These are phyloP conservation scores for Linnaemya tessellans DNA, from an alignment of 2,888 invertebrate genomes.

Conservation along the genomic window DNA sequence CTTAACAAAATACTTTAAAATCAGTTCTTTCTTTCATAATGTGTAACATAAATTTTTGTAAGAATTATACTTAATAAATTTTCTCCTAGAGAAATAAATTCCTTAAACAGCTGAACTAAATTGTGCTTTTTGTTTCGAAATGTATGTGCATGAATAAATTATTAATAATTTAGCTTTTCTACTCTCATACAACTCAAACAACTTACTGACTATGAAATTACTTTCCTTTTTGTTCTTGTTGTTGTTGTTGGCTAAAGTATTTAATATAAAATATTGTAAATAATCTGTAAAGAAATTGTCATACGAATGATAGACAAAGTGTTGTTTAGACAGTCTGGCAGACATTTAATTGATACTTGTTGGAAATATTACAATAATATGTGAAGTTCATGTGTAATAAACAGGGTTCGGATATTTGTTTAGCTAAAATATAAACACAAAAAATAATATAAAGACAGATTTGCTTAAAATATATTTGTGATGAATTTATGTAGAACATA, in stretches of 20 bases:
- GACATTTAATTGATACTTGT: slow-evolving; percentile 2
- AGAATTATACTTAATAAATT: slow-evolving; percentile 18
- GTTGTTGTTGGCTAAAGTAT: background rate
- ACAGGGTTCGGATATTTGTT: too few relatives aligned
- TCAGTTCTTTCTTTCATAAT: slow-evolving; percentile 1
- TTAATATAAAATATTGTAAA: background rate
- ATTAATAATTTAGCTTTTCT: background rate
- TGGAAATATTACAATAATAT: background rate
- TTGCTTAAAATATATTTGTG: too few relatives aligned
- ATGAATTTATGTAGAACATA: too few relatives aligned
- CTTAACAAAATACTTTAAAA: background rate
- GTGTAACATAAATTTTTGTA: slow-evolving; percentile 13
- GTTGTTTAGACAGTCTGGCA: background rate
- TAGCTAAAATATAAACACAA: too few relatives aligned
- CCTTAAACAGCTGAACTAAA: background rate
- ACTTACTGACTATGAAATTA: background rate
- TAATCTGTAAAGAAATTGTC: background rate
- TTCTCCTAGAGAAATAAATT: background rate
- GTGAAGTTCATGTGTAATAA: background rate
- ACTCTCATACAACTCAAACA: background rate
- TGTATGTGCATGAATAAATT: background rate
- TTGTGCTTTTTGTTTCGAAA: background rate
- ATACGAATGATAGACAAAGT: slow-evolving; percentile 7
- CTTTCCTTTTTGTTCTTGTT: background rate
- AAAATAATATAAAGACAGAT: too few relatives aligned